A percentile compares a stretch with the other conserved stretches of the same genome.
Evolutionary conservation across 2,888 invertebrate genomes (phyloP).

Genomic region (Dusona sp.): DNA sequence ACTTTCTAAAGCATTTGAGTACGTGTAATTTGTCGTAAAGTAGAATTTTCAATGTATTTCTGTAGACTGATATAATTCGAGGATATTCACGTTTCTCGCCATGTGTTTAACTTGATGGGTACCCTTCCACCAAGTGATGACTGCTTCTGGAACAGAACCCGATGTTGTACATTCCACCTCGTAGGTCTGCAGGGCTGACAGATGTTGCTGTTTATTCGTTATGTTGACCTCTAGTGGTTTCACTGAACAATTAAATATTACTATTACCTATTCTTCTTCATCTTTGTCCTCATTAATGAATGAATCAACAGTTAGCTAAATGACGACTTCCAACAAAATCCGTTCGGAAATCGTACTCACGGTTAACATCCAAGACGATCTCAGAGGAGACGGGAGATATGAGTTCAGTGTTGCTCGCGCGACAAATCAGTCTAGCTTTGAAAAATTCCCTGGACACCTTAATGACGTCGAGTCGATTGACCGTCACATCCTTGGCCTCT

Average conservation of each 20-base stretch:
- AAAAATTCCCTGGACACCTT: constrained; percentile 90
- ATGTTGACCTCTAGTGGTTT: constrained; percentile 94
- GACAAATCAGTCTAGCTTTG: constrained; percentile 93
- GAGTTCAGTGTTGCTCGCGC: constrained; percentile 94
- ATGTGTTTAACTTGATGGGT: constrained; percentile 92
- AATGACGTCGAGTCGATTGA: constrained; percentile 91
- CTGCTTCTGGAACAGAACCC: constrained; percentile 94
- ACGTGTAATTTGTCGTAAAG: not conserved
- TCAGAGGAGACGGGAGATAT: constrained; percentile 87
- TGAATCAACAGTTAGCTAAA: not conserved
- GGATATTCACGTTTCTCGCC: constrained; percentile 91
- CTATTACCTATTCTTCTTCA: constrained; percentile 34
- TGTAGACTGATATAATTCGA: constrained; percentile 15
- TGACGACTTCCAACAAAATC: not conserved
- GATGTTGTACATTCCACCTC: constrained; percentile 94
- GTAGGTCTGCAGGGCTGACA: constrained; percentile 94
- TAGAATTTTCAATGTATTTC: not conserved
- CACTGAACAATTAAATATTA: constrained; percentile 87
- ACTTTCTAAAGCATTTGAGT: not conserved
- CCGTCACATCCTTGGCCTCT: constrained; percentile 90
- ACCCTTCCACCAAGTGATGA: constrained; percentile 96
- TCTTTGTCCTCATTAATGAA: not conserved
- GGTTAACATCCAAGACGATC: constrained; percentile 79
- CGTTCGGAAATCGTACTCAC: constrained; percentile 75
- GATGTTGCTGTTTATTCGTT: constrained; percentile 91